Base-by-base conservation (phyloP, 2,797 vertebrate species). In the Coendou prehensilis region DNA sequence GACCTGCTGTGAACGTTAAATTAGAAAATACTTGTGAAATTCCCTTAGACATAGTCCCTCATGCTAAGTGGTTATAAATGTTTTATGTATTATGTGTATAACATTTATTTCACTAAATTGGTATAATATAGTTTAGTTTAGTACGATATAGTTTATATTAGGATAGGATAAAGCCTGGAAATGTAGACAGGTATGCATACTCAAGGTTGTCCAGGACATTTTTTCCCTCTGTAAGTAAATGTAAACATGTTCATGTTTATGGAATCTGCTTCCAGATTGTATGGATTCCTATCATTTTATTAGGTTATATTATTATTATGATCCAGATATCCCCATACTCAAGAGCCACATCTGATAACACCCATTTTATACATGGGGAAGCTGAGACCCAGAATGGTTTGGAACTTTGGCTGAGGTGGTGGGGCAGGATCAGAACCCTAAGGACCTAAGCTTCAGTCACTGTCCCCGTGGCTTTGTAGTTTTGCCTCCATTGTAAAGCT, bases 141-240 rank as follows among this genome's bases (percentile, higher is more conserved):
- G n/a, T 71, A 71, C 17, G 22, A 50, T 75, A 13, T 52, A 30
- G 61, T 76, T 84, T 57, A 59, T 92, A 63, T 81, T 78, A 63
- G 64, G 41, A 37, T 13, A 50, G 52, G 8, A 47, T 59, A 82
- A 96, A 71, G 41, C 76, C 80, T 89, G 52, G 67, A 87, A 83
- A 84, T 4, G 15, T 26, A 93, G 54, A 90, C 3, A 2, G 67
- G 37, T 97, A 50, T 30, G 59, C 3, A 47, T n/a, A 63, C 3
- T 41, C 28, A 41, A 6, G 30, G 17, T 50, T 76, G 30, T 52
- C 78, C 94, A 37, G 50, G 78, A 79, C 61, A n/a, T 84, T 61
- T 84, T 61, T 93, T 90, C 71, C 73, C 15, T 96, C 33, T 50
- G 41, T 30, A 69, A 92, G 56, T 69, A 71, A 59, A 80, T 52